phyloP scores from a whole-genome alignment of 2,113 vertebrate species.

The Corydoras sp. region DNA sequence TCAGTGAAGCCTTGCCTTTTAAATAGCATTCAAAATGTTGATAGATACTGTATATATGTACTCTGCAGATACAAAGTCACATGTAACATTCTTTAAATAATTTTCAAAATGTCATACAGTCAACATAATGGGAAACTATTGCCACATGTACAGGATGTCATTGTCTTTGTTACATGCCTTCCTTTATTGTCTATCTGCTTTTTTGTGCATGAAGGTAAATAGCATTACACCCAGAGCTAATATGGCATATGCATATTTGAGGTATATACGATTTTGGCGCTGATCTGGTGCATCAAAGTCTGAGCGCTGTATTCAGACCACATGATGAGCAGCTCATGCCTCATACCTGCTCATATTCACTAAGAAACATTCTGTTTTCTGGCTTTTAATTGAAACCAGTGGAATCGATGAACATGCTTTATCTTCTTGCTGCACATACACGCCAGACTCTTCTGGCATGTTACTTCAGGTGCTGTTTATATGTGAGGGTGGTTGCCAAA shows the following conservation, averaged over 20 bases:
- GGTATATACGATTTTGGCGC: not conserved
- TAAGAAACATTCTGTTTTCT: not conserved
- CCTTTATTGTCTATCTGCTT: too few relatives aligned
- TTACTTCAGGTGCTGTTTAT: not conserved
- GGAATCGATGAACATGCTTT: not conserved
- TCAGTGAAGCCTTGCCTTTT: not conserved
- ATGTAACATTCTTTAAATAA: too few relatives aligned
- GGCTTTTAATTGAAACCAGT: not conserved
- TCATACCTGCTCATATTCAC: constrained; percentile 13
- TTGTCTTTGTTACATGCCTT: too few relatives aligned
- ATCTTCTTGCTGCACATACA: not conserved
- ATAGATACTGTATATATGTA: too few relatives aligned
- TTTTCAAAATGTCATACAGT: too few relatives aligned
- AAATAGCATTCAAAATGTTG: too few relatives aligned
- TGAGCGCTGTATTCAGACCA: not conserved
- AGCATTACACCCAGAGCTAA: too few relatives aligned
- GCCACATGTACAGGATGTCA: too few relatives aligned
- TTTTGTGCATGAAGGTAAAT: too few relatives aligned
- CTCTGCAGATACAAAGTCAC: too few relatives aligned
- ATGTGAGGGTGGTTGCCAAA: not conserved
- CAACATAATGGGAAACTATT: too few relatives aligned
- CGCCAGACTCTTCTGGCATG: not conserved
- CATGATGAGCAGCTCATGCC: not conserved
- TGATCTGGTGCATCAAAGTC: constrained; percentile 1
- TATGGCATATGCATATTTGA: not conserved